Conservation (phyloP, 2,113 vertebrate species). For the Thamnophis sirtalis region DNA sequence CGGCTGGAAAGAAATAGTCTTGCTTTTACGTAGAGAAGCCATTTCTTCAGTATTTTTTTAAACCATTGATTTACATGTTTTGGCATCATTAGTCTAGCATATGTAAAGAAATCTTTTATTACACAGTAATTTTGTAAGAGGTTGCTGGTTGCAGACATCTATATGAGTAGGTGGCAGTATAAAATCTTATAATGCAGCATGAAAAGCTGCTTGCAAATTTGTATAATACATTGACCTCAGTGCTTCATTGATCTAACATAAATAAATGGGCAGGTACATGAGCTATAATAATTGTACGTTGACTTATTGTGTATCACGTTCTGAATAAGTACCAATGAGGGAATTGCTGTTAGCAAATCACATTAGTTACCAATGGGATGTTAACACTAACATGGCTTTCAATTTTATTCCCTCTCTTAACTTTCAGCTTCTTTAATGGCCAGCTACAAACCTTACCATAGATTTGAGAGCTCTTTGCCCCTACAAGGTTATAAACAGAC, state of each 20-base stretch:
- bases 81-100: background rate
- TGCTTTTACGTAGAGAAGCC: background rate
- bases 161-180: background rate
- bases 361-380: background rate
- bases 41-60: background rate
- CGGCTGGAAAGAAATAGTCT: background rate
- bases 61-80: background rate
- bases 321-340: background rate
- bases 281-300: background rate
- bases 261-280: background rate
- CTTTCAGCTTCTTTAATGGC: background rate
- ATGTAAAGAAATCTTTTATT: background rate
- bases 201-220: background rate
- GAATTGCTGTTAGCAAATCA: background rate
- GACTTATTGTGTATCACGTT: background rate
- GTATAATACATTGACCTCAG: background rate
- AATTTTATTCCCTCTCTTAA: background rate
- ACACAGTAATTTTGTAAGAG: background rate
- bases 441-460: background rate
- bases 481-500: background rate
- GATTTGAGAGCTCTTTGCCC: background rate
- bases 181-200: background rate
- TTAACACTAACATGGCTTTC: background rate
- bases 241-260: background rate
- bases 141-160: background rate